Evolutionary conservation across 2,888 invertebrate genomes (phyloP), one percentile per base, ranked within the genome.

Genomic region (Chloroclystis v-ata): DNA sequence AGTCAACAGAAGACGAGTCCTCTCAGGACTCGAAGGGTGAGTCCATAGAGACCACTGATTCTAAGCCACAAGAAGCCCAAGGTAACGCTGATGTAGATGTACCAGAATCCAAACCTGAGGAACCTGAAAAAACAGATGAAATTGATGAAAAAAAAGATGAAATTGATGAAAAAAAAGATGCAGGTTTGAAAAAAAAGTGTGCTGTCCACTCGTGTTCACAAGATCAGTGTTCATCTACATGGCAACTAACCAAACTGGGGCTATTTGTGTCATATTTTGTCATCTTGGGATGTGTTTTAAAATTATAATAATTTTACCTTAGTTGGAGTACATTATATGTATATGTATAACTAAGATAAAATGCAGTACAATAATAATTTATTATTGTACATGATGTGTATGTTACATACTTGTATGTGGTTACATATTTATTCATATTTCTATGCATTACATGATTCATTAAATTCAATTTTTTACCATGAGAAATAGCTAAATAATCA

Each of bases 21-120:
- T 89, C 89, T 11, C 89, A 89, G 71, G 89, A 89, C 74, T 89
- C 89, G 20, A 89, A 89, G 80, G 87, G 86, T 82, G 82, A 86
- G 80, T 85, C 69, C 41, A 60, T 33, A 33, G 32, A 33, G 16
- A 33, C 14, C n/a, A 4, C 32, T 16, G 32, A 33, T 13, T 33
- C 32, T 33, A 33, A 43, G 57, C 55, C 60, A 50, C 65, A 61
- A 39, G 69, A 69, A 61, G 68, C 69, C 67, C 76, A 74, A 79
- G 80, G 84, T 80, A 85, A 81, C 58, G 65, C 74, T 49, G 81
- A 80, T 78, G 82, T 85, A 78, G 83, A 83, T 76, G 78, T 76
- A 75, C 77, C 63, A 37, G 70, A 70, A 57, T 61, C 57, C 54
- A 70, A 62, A 50, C 67, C 68, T 41, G 69, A 69, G 51, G 61